Percentiles rank a stretch among this genome's conserved stretches.
Conservation (phyloP, 53 echinoderm and acorn worm species). For the Paelopatides confundens region DNA sequence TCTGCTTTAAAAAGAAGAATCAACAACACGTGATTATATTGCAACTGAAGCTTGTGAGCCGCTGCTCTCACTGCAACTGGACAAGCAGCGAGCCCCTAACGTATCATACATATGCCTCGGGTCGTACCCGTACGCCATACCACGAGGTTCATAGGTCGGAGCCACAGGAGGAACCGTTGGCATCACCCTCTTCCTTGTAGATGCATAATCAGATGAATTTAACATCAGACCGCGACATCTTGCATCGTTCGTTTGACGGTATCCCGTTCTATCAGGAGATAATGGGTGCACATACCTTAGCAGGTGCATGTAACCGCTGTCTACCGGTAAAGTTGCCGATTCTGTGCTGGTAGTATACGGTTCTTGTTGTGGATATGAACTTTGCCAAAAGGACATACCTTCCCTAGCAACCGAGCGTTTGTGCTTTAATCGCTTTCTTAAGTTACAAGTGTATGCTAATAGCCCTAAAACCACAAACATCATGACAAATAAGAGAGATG, state of each 20-base stretch:
- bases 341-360: neutral
- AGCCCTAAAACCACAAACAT: conserved; percentile 21
- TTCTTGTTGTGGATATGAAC: neutral
- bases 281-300: neutral
- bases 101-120: conserved; percentile 11
- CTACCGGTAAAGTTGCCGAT: neutral
- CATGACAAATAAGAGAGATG: conserved; percentile 14
- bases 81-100: conserved; percentile 11
- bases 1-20: too few relatives aligned
- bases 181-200: neutral
- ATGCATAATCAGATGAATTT: conserved; percentile 19
- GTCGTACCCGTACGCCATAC: conserved; percentile 29
- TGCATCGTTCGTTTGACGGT: neutral
- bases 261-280: neutral
- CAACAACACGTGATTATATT: conserved; percentile 1
- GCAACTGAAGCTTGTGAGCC: conserved; percentile 28
- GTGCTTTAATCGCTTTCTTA: conserved; percentile 31
- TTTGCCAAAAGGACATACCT: conserved; percentile 25
- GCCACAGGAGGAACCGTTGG: neutral
- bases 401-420: conserved; percentile 8
- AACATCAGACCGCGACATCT: conserved; percentile 11
- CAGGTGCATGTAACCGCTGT: conserved; percentile 44
- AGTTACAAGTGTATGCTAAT: conserved; percentile 19
- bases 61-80: conserved; percentile 36
- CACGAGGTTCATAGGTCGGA: neutral